These are phyloP conservation scores for Cloeon dipterum DNA, from an alignment of 2,888 invertebrate genomes.

Conservation along the genomic window DNA sequence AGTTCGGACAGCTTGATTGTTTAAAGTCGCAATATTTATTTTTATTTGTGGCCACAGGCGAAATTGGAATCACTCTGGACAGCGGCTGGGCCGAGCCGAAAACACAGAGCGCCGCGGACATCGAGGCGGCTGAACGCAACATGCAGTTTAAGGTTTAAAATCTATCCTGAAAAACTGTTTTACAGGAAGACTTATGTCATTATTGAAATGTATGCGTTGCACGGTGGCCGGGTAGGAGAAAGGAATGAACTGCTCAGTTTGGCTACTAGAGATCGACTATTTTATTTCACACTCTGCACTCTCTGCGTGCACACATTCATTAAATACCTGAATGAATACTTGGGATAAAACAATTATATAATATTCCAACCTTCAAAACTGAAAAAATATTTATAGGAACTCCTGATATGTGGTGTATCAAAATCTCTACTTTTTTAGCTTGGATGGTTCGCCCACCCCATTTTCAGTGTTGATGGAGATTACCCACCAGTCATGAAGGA, in stretches of 20 bases:
- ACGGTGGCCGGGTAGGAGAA: no score
- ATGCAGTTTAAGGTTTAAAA: conserved; percentile 29
- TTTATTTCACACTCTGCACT: no score
- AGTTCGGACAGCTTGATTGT: not conserved
- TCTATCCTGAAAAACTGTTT: no score
- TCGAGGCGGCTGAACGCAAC: conserved; percentile 26
- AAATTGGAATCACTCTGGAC: conserved; percentile 31
- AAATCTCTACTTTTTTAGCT: conserved; percentile 16
- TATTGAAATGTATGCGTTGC: no score
- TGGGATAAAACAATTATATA: no score
- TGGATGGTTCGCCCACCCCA: conserved; percentile 43
- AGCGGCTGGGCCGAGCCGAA: conserved; percentile 16
- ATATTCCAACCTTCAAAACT: no score
- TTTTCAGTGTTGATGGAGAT: conserved; percentile 34
- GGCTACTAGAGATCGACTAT: no score
- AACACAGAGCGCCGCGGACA: conserved; percentile 18
- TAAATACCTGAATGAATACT: no score
- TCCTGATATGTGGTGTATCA: not conserved
- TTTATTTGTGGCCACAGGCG: conserved; percentile 19
- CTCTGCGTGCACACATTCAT: no score
- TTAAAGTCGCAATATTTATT: not conserved
- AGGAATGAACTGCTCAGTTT: no score
- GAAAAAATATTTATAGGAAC: not conserved
- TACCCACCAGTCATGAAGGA: conserved; percentile 40
- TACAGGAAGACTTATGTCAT: no score